A percentile compares a stretch with the other conserved stretches of the same genome.
phyloP scores from a whole-genome alignment of 2,888 invertebrate species.

The Adelphocoris suturalis region DNA sequence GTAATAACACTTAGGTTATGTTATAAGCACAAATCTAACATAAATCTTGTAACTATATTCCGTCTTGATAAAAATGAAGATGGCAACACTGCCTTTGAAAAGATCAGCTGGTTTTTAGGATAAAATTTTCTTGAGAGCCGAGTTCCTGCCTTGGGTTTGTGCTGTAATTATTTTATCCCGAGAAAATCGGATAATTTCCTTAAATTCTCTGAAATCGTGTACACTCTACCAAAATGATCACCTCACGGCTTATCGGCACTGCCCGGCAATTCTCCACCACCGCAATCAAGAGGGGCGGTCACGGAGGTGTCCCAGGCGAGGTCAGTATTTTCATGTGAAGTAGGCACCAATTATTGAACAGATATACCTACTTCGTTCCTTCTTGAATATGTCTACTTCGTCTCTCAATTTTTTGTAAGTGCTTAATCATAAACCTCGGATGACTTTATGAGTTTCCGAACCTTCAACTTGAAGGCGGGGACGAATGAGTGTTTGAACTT shows the following conservation, averaged over 20 bases:
- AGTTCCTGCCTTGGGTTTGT: neutral
- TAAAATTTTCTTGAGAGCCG: neutral
- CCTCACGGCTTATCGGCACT: constrained; percentile 67
- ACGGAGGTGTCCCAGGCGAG: constrained; percentile 73
- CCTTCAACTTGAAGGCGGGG: too few relatives aligned
- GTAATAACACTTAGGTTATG: too few relatives aligned
- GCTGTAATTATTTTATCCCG: neutral
- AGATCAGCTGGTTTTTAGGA: neutral
- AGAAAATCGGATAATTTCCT: neutral
- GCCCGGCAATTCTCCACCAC: constrained; percentile 73
- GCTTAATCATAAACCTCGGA: too few relatives aligned
- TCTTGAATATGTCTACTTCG: neutral
- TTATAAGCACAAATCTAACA: too few relatives aligned
- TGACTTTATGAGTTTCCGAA: too few relatives aligned
- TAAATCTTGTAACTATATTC: too few relatives aligned
- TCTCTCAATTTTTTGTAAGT: too few relatives aligned
- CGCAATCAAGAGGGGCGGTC: constrained; percentile 70
- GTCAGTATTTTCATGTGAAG: constrained; percentile 47
- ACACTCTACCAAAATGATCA: constrained; percentile 58
- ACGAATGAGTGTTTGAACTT: too few relatives aligned
- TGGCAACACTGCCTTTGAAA: neutral
- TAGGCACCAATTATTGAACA: neutral
- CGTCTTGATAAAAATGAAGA: too few relatives aligned
- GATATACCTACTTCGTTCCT: neutral
- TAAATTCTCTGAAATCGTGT: neutral